Base-by-base conservation (phyloP, 92 coral and sea anemone species). In the Isaurus tuberculatus region DNA sequence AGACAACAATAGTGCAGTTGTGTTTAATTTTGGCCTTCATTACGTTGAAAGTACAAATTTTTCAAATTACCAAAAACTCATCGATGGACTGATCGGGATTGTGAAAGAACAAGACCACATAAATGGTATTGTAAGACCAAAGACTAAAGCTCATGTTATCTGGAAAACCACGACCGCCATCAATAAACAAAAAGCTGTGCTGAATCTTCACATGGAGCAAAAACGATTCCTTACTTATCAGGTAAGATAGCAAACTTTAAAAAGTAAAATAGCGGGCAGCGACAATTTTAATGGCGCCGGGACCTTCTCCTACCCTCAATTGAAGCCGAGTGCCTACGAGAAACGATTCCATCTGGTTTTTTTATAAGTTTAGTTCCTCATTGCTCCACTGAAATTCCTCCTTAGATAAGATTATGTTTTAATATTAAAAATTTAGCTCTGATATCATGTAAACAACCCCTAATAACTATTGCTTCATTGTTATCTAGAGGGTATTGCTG, bases 81-180 rank as follows among this genome's bases (percentile, higher is more conserved):
- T 77, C 26, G 82, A 77, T 33, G 82, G 82, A 4, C 31, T 77
- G 51, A 77, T 58, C 27, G 82, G 31, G 11, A 67, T 77, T 57
- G 27, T 77, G 48, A 77, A 77, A 16, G 70, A 58, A 20, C 82
- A 77, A 23, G 82, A 58, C 30, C 23, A 7, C 14, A 33, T 58
- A 25, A 23, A 33, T 61, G 70, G 82, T 25, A 34, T 31, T 15
- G 13, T 14, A 30, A 77, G 51, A 32, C 55, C 31, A 13, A 77
- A 57, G 31, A 58, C 82, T 20, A 77, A 77, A 61, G 55, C 46
- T 22, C 70, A 32, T 25, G 67, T 88, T 23, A 88, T 93, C 20
- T 93, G 97, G 97, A 93, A 93, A 64, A 81, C 97, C 5, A 93
- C 94, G 17, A 91, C 97, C 33, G 87, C 94, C 1, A 88, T 93